phyloP scores from a whole-genome alignment of 2,797 vertebrate genomes.

The Gymnocypris eckloni region DNA sequence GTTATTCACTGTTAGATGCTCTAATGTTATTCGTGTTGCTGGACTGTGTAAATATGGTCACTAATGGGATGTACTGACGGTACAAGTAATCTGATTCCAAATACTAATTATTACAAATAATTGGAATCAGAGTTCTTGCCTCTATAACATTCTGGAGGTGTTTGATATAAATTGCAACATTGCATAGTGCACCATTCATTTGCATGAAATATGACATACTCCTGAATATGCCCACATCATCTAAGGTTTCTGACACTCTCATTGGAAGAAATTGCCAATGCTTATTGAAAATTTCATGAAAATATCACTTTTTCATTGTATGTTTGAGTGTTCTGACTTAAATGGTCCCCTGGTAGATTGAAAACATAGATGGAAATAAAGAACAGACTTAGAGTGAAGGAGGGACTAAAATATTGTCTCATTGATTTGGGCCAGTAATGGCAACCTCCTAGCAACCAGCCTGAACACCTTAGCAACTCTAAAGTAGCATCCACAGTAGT shows the following conservation, averaged over 20 bases:
- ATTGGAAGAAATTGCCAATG: neutral
- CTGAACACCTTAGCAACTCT: neutral
- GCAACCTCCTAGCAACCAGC: slow-evolving; percentile 5
- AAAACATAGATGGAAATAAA: too few relatives aligned
- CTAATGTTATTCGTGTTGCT: neutral
- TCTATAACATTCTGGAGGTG: neutral
- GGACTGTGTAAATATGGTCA: neutral
- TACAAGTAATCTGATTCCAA: neutral
- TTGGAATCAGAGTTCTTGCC: neutral
- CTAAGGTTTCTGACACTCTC: neutral
- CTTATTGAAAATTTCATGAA: neutral
- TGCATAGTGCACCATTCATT: neutral
- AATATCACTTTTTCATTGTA: neutral
- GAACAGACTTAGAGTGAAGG: too few relatives aligned
- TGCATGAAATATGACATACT: neutral
- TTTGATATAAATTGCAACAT: neutral
- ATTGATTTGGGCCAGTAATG: neutral
- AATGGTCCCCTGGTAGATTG: too few relatives aligned
- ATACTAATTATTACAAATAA: neutral
- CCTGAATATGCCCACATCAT: neutral
- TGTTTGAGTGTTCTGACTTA: neutral
- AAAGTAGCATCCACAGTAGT: neutral
- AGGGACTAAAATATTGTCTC: too few relatives aligned
- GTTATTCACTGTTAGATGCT: neutral
- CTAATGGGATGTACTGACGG: neutral